A percentile compares a stretch with the other conserved stretches of the same genome.
Evolutionary conservation across 37 sponge, comb jelly and placozoan genomes (phyloP).

Genomic region (Eunapius fragilis): DNA sequence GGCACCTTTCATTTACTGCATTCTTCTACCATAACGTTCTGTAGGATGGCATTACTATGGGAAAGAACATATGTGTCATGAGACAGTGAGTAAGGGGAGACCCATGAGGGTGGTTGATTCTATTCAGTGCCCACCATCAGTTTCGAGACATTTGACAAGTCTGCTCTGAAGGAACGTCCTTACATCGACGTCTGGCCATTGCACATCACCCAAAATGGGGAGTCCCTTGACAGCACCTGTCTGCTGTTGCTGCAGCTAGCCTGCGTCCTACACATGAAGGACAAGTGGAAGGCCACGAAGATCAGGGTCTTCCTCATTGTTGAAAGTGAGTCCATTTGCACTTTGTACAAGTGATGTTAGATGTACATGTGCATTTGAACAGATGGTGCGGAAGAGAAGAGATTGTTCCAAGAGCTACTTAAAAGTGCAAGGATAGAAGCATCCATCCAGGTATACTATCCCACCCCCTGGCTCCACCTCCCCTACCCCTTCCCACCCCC

Average conservation of each 20-base stretch:
- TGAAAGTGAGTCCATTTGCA: conserved; percentile 33
- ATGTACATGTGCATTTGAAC: not conserved
- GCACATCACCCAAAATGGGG: conserved; percentile 51
- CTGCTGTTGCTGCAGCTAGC: conserved; percentile 89
- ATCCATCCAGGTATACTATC: conserved; percentile 42
- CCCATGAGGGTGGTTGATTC: no score
- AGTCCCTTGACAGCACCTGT: conserved; percentile 78
- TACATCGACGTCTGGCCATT: conserved; percentile 88
- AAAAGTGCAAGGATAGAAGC: conserved; percentile 82
- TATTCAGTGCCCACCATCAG: conserved; percentile 8
- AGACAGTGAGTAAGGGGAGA: conserved; percentile 75
- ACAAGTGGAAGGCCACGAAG: conserved; percentile 69
- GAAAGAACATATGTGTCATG: conserved; percentile 93
- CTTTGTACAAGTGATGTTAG: not conserved
- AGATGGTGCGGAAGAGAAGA: conserved; percentile 44
- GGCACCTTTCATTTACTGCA: not conserved
- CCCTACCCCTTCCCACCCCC: conserved; percentile 2
- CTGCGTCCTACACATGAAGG: conserved; percentile 94
- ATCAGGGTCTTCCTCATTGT: conserved; percentile 75
- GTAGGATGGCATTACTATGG: conserved; percentile 86
- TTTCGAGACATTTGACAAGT: conserved; percentile 70
- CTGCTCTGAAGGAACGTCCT: conserved; percentile 26
- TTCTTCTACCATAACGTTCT: not conserved
- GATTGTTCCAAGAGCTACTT: conserved; percentile 60
- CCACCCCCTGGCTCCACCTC: not conserved